Evolutionary conservation across 2,797 vertebrate species (phyloP).

Genomic region (Dryobates pubescens): DNA sequence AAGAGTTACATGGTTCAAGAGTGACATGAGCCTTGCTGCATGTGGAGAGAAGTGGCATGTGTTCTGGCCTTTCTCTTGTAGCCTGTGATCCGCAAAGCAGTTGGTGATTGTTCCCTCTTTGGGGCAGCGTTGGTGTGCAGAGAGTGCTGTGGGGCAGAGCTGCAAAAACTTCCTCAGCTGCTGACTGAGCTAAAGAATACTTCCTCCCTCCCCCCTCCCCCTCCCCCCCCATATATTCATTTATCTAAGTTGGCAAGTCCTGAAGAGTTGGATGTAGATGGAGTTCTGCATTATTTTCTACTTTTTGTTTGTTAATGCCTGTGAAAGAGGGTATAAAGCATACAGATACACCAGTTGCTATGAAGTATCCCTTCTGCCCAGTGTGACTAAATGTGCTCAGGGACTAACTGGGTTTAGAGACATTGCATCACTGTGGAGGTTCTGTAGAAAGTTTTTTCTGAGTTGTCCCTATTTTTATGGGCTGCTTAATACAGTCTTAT

Average conservation of each 20-base stretch:
- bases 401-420: not conserved
- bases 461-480: not conserved
- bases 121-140: not conserved
- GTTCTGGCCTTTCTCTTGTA: not conserved
- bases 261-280: not conserved
- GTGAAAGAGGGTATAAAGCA: not conserved
- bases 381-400: not conserved
- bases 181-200: not conserved
- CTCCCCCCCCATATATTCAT: not conserved
- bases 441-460: not conserved
- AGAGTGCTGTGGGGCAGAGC: not conserved
- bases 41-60: not conserved
- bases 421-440: not conserved
- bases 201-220: too few relatives aligned
- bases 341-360: not conserved
- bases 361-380: not conserved
- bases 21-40: not conserved
- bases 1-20: not conserved
- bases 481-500: not conserved
- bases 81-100: not conserved
- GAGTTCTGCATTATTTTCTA: not conserved
- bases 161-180: not conserved
- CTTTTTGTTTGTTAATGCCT: not conserved
- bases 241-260: not conserved
- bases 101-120: fast-evolving